Base-by-base conservation (phyloP, 2,113 vertebrate genomes). In the Lucifuga dentata region DNA sequence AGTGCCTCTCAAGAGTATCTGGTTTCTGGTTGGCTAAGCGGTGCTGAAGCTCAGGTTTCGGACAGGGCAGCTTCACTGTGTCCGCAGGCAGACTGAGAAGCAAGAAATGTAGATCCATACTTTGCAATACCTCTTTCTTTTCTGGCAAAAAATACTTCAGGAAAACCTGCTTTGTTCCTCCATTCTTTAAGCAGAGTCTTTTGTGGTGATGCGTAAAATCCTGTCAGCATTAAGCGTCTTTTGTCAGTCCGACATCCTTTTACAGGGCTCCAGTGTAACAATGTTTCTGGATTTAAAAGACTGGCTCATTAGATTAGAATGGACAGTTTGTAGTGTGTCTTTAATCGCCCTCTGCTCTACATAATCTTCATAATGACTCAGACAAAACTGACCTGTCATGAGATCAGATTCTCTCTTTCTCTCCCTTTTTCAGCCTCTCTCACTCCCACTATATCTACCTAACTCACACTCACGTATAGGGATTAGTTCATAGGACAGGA, bases 1-100 rank as follows among this genome's bases (percentile, higher is more conserved):
- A 73, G 3, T 77, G 72, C 76, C 82, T 86, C 62, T 80, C 46
- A 43, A 88, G 82, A 45, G 89, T 85, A 73, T 90, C 84, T 61
- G 44, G 74, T 91, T 76, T 83, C 89, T 76, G 52, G 76, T 50
- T 38, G 45, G 69, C 68, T 55, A 62, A 24, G 57, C 58, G 67
- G 85, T 80, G 80, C 51, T 44, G 23, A 7, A 82, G 86, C 74
- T 90, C 73, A 10, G 67, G 86, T 90, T 90, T 79, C 87, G 62
- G 67, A 76, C 11, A 40, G 45, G 26, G 60, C 44, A 62, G 72
- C 76, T 74, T 38, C 77, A 45, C 52, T 36, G 35, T 43, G 24
- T 59, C 62, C 70, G 59, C 1, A 1, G 74, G 53, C 40, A 35
- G 40, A 11, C 26, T 36, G 5, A 15, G 23, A 19, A 23, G 36